Evolutionary conservation across 2,797 vertebrate species (phyloP).

Genomic region (Melanotaenia trifasciata): DNA sequence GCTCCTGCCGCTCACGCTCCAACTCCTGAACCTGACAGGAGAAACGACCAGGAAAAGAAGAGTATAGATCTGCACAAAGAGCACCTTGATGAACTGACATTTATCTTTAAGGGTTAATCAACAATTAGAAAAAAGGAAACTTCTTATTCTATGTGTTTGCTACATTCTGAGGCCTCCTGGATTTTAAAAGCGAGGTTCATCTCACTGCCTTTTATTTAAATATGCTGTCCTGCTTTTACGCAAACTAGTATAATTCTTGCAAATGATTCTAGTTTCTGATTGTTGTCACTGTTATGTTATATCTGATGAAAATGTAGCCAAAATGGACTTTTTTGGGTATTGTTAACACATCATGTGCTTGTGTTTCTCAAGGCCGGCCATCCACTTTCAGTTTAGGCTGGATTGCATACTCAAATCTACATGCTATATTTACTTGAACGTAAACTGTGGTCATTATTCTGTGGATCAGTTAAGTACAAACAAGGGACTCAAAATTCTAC

Average conservation of each 20-base stretch:
- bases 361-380: not conserved
- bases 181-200: not conserved
- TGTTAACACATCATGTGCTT: slow-evolving; percentile 1
- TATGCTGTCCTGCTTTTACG: not conserved
- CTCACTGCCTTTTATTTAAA: not conserved
- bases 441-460: too few relatives aligned
- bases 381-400: not conserved
- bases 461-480: too few relatives aligned
- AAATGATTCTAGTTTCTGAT: not conserved
- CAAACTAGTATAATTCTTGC: not conserved
- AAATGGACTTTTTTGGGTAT: not conserved
- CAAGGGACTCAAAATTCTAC: too few relatives aligned
- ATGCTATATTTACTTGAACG: not conserved
- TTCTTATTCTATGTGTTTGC: not conserved
- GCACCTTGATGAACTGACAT: not conserved
- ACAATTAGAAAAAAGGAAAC: not conserved
- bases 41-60: not conserved
- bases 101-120: not conserved
- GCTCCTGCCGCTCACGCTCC: slow-evolving; percentile 94
- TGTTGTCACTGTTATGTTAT: not conserved
- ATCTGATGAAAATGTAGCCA: slow-evolving; percentile 1
- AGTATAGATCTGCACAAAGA: not conserved
- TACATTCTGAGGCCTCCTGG: not conserved
- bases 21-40: slow-evolving; percentile 86
- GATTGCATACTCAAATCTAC: slow-evolving; percentile 2